Percentiles rank a stretch among this genome's conserved stretches.
Evolutionary conservation across 2,797 vertebrate genomes (phyloP).

Genomic region (Clamator glandarius): DNA sequence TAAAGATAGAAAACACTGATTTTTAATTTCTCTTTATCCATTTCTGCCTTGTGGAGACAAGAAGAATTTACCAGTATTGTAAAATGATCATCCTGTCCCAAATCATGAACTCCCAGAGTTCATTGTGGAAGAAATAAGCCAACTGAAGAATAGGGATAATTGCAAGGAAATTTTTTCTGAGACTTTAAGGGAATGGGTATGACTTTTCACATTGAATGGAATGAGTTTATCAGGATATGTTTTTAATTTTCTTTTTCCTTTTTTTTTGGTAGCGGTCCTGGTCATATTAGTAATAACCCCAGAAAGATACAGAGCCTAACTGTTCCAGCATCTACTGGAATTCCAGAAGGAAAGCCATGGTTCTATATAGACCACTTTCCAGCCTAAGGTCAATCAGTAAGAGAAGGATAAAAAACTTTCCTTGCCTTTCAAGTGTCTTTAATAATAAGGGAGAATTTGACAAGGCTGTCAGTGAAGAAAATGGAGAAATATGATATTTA

Average conservation of each 20-base stretch:
- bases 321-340: neutral
- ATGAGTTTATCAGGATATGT: neutral
- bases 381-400: neutral
- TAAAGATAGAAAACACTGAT: neutral
- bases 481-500: neutral
- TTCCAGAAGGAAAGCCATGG: neutral
- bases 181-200: rapidly evolving
- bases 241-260: neutral
- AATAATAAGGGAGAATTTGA: neutral
- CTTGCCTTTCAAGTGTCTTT: neutral
- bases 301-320: neutral
- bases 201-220: neutral
- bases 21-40: neutral
- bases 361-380: neutral
- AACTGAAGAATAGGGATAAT: neutral
- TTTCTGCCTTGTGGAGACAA: neutral
- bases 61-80: neutral
- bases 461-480: neutral
- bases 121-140: neutral
- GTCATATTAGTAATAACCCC: neutral
- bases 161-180: neutral
- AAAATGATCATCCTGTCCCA: neutral
- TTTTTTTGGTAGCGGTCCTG: no score
- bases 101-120: neutral
- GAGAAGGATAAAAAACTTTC: neutral